phyloP scores from a whole-genome alignment of 1,140 invertebrate species.

The Drosophila bipectinata region DNA sequence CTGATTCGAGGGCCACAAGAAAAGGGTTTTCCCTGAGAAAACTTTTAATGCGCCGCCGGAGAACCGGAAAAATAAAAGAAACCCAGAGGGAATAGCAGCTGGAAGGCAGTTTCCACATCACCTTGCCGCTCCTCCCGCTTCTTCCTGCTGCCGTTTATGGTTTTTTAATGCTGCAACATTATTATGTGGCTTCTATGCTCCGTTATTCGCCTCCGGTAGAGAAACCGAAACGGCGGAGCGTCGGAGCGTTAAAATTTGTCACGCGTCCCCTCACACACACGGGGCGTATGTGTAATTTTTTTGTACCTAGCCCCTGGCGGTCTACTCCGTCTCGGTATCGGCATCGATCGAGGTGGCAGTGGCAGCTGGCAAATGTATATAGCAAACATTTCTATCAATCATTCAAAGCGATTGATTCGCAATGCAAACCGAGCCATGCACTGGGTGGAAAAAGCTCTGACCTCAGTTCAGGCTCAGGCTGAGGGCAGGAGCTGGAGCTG shows the following conservation, averaged over 20 bases:
- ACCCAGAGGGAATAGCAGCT: background rate
- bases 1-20: slow-evolving; percentile 37
- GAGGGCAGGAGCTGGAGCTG: background rate
- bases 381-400: slow-evolving; percentile 80
- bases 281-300: slow-evolving; percentile 65
- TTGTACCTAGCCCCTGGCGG: slow-evolving; percentile 17
- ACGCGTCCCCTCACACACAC: slow-evolving; percentile 52
- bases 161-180: slow-evolving; percentile 65
- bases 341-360: slow-evolving; percentile 54
- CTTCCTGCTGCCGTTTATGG: slow-evolving; percentile 22
- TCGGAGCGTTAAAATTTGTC: slow-evolving; percentile 79
- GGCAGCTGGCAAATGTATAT: slow-evolving; percentile 71
- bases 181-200: slow-evolving; percentile 55
- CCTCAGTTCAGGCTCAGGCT: slow-evolving; percentile 4
- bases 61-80: background rate
- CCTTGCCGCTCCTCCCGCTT: slow-evolving; percentile 13
- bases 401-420: slow-evolving; percentile 78
- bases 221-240: slow-evolving; percentile 32
- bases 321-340: background rate
- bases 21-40: slow-evolving; percentile 35
- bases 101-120: slow-evolving; percentile 11
- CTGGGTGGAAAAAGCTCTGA: background rate
- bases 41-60: slow-evolving; percentile 28
- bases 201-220: slow-evolving; percentile 39
- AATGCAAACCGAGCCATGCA: slow-evolving; percentile 62